Conservation (phyloP, 2,888 invertebrate species). For the Chironomus tentans region DNA sequence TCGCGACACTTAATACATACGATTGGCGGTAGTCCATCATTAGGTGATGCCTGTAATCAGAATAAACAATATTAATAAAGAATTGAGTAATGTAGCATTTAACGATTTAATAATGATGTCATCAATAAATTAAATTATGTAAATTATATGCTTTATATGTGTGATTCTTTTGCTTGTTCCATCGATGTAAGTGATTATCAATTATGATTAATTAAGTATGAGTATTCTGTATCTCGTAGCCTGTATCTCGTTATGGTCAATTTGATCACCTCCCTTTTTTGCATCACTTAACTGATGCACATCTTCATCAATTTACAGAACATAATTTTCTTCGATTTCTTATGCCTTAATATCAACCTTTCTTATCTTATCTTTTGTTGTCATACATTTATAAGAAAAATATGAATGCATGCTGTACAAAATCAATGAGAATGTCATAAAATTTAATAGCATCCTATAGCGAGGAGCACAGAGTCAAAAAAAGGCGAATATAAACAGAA, state of each 20-base stretch:
- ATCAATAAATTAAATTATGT: slow-evolving; percentile 21
- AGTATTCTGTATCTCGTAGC: too few species aligned
- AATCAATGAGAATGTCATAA: background rate
- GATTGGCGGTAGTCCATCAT: slow-evolving; percentile 66
- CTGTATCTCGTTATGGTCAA: slow-evolving; percentile 8
- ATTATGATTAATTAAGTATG: slow-evolving; percentile 20
- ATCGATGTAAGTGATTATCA: slow-evolving; percentile 1
- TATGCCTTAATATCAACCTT: background rate
- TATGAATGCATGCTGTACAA: background rate
- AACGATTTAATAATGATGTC: slow-evolving; percentile 3
- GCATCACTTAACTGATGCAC: background rate
- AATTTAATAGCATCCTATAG: background rate
- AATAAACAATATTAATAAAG: background rate
- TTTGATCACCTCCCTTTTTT: slow-evolving; percentile 10
- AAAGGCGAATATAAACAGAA: too few species aligned
- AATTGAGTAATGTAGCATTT: background rate
- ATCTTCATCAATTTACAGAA: slow-evolving; percentile 2
- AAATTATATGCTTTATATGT: slow-evolving; percentile 18
- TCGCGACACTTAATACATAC: slow-evolving; percentile 68
- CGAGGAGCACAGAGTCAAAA: background rate
- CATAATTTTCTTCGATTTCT: background rate
- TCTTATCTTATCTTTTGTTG: background rate
- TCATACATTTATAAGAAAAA: background rate
- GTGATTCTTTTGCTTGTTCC: background rate
- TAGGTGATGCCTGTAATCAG: slow-evolving; percentile 58